Evolutionary conservation across 2,888 invertebrate species (phyloP).

Genomic region (Cryptus armator): DNA sequence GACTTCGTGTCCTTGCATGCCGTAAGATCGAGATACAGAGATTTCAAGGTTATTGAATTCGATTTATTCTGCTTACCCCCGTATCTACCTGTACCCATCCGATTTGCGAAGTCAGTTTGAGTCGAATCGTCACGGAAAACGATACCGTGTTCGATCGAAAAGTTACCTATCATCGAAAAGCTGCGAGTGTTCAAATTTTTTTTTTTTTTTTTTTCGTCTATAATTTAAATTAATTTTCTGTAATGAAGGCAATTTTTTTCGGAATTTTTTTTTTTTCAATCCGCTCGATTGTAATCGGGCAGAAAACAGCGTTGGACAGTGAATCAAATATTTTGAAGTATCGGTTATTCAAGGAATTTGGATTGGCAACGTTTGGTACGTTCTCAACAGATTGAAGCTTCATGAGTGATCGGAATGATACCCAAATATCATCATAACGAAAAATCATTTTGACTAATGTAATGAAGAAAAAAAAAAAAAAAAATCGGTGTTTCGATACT

Average conservation of each 20-base stretch:
- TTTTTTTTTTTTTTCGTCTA: not conserved
- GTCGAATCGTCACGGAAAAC: not conserved
- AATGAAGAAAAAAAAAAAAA: not conserved
- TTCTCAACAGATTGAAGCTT: too few species aligned
- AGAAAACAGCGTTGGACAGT: constrained; percentile 74
- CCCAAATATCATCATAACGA: too few species aligned
- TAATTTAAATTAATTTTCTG: not conserved
- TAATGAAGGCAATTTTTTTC: too few species aligned
- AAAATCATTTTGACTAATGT: not conserved
- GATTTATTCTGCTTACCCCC: constrained; percentile 16
- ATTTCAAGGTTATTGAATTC: constrained; percentile 18
- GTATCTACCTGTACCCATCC: constrained; percentile 12
- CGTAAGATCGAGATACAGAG: constrained; percentile 1
- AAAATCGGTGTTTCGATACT: too few species aligned
- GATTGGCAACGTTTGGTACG: constrained; percentile 72
- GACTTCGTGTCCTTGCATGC: constrained; percentile 19
- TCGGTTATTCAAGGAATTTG: constrained; percentile 69
- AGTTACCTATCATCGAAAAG: not conserved
- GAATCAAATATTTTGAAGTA: constrained; percentile 68
- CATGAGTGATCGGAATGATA: not conserved
- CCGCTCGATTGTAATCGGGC: constrained; percentile 32
- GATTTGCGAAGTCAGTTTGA: not conserved
- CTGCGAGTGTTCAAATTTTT: not conserved
- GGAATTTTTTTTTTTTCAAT: not conserved
- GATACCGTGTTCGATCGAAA: not conserved